Evolutionary conservation across 2,797 vertebrate species (phyloP).

Genomic region (Lindbergichthys nudifrons): DNA sequence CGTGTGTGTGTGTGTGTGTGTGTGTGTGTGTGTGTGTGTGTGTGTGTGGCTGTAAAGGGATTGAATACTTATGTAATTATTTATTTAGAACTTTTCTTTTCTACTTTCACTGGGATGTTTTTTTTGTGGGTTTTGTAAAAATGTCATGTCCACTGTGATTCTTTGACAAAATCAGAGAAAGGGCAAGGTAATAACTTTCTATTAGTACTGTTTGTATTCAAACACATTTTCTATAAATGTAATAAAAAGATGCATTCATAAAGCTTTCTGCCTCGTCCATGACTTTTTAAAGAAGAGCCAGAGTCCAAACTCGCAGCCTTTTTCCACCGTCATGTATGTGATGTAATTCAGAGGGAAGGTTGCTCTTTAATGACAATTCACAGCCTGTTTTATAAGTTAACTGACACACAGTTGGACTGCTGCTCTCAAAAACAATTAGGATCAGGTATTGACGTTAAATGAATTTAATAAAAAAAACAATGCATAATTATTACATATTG

Average conservation of each 20-base stretch:
- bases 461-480: neutral
- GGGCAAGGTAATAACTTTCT: neutral
- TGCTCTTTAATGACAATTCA: neutral
- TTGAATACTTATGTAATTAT: neutral
- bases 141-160: neutral
- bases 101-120: neutral
- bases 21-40: no score
- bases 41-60: neutral
- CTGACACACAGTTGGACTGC: neutral
- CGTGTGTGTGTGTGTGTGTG: neutral
- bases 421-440: neutral
- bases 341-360: slow-evolving; percentile 10
- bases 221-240: slow-evolving; percentile 23
- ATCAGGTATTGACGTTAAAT: neutral
- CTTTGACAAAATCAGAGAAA: neutral
- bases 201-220: neutral
- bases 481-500: neutral
- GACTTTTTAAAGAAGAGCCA: neutral
- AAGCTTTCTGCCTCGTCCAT: neutral
- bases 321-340: neutral
- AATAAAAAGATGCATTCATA: slow-evolving; percentile 32
- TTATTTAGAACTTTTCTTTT: neutral
- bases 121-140: neutral
- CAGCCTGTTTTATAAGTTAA: slow-evolving; percentile 31
- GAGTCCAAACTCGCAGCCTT: neutral